A percentile compares a stretch with the other conserved stretches of the same genome.
phyloP scores from a whole-genome alignment of 2,113 vertebrate species.

The Tragelaphus imberbis region DNA sequence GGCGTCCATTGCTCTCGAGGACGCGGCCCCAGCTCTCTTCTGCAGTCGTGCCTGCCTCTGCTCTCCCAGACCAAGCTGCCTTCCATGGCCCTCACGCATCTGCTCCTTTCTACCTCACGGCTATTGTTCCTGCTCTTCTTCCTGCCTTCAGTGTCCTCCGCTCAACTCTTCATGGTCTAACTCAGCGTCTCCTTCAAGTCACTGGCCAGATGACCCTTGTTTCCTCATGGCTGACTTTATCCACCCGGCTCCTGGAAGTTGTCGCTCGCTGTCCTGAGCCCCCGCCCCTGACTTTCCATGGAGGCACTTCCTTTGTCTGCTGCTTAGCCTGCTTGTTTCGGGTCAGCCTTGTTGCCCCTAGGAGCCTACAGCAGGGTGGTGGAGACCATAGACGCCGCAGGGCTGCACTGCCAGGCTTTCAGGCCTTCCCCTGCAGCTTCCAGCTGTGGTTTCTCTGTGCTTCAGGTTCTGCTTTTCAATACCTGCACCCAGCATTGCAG shows the following conservation, averaged over 20 bases:
- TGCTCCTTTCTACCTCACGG: not conserved
- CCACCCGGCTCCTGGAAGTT: not conserved
- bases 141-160: not conserved
- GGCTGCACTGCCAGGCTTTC: not conserved
- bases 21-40: not conserved
- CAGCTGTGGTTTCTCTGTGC: not conserved
- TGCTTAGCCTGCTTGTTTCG: not conserved
- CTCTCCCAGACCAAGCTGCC: rapidly evolving
- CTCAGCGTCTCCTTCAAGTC: not conserved
- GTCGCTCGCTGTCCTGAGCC: rapidly evolving
- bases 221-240: not conserved
- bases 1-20: not conserved
- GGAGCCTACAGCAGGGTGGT: too few species aligned
- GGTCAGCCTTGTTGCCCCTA: not conserved
- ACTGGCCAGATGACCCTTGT: not conserved
- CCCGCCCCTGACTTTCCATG: rapidly evolving
- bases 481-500: rapidly evolving
- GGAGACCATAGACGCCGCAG: not conserved
- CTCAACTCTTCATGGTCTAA: not conserved
- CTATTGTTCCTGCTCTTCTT: not conserved
- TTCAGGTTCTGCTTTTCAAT: not conserved
- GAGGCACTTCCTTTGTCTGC: not conserved
- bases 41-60: rapidly evolving
- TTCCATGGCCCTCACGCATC: rapidly evolving
- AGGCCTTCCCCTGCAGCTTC: not conserved